These are phyloP conservation scores for Melanostoma mellinum DNA, from an alignment of 2,888 invertebrate genomes.

Conservation along the genomic window DNA sequence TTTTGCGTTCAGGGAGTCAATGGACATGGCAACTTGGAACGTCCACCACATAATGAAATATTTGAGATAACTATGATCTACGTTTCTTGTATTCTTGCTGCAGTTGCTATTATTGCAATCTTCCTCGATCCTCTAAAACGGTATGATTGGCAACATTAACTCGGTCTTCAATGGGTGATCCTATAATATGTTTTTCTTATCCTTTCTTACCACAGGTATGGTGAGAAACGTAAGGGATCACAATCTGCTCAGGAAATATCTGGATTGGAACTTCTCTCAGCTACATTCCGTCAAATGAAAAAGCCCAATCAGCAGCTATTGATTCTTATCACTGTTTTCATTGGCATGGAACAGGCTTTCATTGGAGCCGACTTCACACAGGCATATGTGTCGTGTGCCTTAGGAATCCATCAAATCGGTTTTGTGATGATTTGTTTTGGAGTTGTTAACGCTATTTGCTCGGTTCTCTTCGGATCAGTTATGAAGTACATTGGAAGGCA, in stretches of 20 bases:
- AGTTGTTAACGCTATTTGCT: conserved; percentile 95
- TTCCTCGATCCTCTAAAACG: conserved; percentile 95
- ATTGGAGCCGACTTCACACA: conserved; percentile 94
- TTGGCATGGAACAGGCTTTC: conserved; percentile 98
- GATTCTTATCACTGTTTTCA: conserved; percentile 97
- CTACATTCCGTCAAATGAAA: conserved; percentile 94
- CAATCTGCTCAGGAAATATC: conserved; percentile 89
- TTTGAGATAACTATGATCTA: conserved; percentile 95
- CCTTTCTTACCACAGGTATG: conserved; percentile 85
- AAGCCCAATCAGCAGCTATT: conserved; percentile 95
- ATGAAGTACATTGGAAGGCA: conserved; percentile 96
- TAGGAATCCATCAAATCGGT: conserved; percentile 96
- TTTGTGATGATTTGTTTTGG: conserved; percentile 99
- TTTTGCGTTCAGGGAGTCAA: conserved; percentile 89
- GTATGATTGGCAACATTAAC: conserved; percentile 80
- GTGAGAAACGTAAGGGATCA: conserved; percentile 90
- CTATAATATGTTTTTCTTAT: not conserved
- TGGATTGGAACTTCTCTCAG: conserved; percentile 91
- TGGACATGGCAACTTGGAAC: conserved; percentile 88
- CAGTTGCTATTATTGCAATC: conserved; percentile 92
- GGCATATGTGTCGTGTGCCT: conserved; percentile 93
- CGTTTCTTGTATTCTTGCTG: conserved; percentile 91
- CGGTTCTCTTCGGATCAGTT: conserved; percentile 93
- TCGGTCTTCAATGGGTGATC: not conserved
- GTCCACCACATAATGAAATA: conserved; percentile 93